phyloP scores from a whole-genome alignment of 1,140 invertebrate species.

The Gryllus bimaculatus region DNA sequence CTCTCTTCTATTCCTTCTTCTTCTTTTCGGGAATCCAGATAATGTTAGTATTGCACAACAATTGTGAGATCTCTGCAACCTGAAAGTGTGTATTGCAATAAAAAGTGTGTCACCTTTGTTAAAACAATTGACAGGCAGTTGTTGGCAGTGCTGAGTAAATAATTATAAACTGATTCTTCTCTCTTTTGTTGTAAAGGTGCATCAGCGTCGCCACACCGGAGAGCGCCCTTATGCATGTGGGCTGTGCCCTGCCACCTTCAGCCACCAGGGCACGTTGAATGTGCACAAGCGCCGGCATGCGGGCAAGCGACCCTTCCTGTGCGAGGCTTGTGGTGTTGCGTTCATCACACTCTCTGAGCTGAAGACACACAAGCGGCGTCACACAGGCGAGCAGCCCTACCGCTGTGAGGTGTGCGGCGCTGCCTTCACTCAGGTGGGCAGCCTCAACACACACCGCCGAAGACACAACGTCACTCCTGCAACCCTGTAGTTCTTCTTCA shows the following conservation, averaged over 20 bases:
- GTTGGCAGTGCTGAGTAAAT: too few species aligned
- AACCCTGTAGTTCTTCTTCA: too few species aligned
- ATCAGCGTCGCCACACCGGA: constrained; percentile 59
- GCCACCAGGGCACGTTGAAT: constrained; percentile 50
- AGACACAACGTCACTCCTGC: background rate
- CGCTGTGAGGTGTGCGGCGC: background rate
- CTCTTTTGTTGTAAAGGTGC: constrained; percentile 22
- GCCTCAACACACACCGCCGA: background rate
- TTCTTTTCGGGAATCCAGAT: too few species aligned
- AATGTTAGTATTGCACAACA: too few species aligned
- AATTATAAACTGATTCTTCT: background rate
- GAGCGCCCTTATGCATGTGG: constrained; percentile 64
- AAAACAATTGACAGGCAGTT: too few species aligned
- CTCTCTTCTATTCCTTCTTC: too few species aligned
- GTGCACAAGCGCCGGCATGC: constrained; percentile 58
- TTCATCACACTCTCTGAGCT: constrained; percentile 31
- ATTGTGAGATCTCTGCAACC: too few species aligned
- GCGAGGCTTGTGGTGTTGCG: constrained; percentile 54
- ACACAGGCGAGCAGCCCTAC: constrained; percentile 11
- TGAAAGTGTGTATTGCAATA: too few species aligned
- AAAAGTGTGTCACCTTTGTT: too few species aligned
- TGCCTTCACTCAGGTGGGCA: background rate
- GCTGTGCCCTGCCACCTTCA: constrained; percentile 50
- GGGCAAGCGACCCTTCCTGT: constrained; percentile 68
- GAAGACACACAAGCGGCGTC: background rate